Percentiles rank a stretch among this genome's conserved stretches.
These are phyloP conservation scores for Rhinogobius similis DNA, from an alignment of 2,113 vertebrate species.

Conservation along the genomic window DNA sequence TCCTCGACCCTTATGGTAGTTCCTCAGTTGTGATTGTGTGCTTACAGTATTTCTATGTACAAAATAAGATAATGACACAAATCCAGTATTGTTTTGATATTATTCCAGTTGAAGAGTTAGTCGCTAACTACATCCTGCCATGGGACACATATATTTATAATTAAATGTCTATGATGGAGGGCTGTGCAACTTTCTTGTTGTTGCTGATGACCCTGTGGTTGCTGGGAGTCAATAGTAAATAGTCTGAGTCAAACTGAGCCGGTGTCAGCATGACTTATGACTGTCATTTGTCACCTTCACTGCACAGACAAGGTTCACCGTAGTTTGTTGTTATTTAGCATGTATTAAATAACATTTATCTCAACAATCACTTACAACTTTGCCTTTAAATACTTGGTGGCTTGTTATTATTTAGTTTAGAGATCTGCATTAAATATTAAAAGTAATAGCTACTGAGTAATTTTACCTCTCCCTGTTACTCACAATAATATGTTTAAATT, in stretches of 20 bases:
- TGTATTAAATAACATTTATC: not conserved
- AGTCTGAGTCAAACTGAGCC: not conserved
- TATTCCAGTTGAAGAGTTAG: not conserved
- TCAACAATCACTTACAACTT: not conserved
- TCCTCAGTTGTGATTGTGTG: not conserved
- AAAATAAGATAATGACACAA: not conserved
- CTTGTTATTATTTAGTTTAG: not conserved
- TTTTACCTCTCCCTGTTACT: no score
- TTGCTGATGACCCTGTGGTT: not conserved
- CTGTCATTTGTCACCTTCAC: constrained; percentile 29
- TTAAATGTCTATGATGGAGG: not conserved
- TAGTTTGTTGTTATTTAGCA: constrained; percentile 1
- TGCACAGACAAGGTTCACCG: not conserved
- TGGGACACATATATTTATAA: not conserved
- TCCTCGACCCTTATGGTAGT: not conserved
- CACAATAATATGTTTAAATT: no score
- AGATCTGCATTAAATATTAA: not conserved
- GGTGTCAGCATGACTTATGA: constrained; percentile 33
- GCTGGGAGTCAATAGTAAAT: not conserved
- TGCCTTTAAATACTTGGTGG: not conserved
- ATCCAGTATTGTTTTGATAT: not conserved
- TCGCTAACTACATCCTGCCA: not conserved
- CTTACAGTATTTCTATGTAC: not conserved
- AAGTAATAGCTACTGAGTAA: no score
- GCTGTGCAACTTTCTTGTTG: not conserved